phyloP scores from a whole-genome alignment of 2,888 invertebrate genomes.

The Leptopterna dolabrata region DNA sequence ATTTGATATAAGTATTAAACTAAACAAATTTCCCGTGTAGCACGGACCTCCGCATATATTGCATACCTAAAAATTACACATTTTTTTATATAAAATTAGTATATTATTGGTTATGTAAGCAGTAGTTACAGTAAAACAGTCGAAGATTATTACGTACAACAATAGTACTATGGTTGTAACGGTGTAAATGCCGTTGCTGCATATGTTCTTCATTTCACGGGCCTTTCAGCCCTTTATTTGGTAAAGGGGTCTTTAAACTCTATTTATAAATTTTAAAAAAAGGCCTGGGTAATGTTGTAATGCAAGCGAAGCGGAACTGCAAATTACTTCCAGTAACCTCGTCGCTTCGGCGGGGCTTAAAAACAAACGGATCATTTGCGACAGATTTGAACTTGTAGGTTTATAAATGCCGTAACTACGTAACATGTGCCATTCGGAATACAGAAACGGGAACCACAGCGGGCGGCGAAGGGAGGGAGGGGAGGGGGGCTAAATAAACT shows the following conservation, averaged over 20 bases:
- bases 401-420: constrained; percentile 16
- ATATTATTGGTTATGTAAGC: too few relatives aligned
- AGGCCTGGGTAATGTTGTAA: background rate
- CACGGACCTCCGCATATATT: too few relatives aligned
- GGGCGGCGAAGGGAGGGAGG: background rate
- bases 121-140: background rate
- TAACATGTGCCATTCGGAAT: constrained; percentile 4
- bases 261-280: constrained; percentile 3
- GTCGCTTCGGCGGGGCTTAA: background rate
- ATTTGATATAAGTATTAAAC: too few relatives aligned
- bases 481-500: constrained; percentile 38
- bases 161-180: background rate
- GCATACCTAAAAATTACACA: too few relatives aligned
- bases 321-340: background rate
- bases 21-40: too few relatives aligned
- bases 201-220: background rate
- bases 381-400: constrained; percentile 16
- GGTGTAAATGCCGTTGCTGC: background rate
- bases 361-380: constrained; percentile 2
- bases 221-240: background rate
- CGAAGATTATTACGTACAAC: background rate
- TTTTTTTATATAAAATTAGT: too few relatives aligned
- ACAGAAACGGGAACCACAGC: background rate
- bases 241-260: background rate
- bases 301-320: background rate